These are phyloP conservation scores for Terebella lapidaria DNA, from an alignment of 2,888 invertebrate species.

Conservation along the genomic window DNA sequence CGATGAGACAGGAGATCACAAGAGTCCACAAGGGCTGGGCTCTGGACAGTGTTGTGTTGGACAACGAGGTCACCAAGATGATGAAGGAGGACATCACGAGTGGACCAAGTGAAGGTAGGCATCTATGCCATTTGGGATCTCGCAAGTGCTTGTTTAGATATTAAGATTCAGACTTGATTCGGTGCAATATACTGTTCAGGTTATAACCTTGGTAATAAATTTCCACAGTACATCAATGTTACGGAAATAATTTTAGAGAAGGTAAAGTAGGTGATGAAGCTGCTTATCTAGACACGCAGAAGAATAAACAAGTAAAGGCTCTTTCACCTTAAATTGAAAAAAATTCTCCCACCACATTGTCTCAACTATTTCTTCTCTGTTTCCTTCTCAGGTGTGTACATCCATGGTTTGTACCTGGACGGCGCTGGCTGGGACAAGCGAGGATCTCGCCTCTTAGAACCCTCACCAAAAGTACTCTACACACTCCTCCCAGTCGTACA, in stretches of 20 bases:
- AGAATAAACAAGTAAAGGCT: too few species aligned
- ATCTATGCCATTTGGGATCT: not conserved
- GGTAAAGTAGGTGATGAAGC: too few species aligned
- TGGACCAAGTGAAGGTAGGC: constrained; percentile 76
- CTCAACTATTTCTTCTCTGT: too few species aligned
- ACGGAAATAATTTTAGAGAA: too few species aligned
- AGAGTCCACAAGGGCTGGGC: constrained; percentile 55
- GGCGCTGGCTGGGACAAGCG: constrained; percentile 85
- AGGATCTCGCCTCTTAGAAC: constrained; percentile 68
- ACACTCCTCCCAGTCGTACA: constrained; percentile 75
- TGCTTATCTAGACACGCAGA: too few species aligned
- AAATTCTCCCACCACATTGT: too few species aligned
- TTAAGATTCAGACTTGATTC: too few species aligned
- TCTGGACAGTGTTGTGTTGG: constrained; percentile 51
- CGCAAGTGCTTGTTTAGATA: not conserved
- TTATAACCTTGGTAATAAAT: too few species aligned
- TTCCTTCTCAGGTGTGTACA: constrained; percentile 64
- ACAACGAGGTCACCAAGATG: constrained; percentile 53
- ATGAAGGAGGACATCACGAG: constrained; percentile 61
- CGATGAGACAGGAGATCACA: constrained; percentile 55
- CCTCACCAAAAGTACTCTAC: constrained; percentile 76
- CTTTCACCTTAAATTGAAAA: too few species aligned
- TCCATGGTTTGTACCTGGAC: constrained; percentile 79
- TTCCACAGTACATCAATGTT: too few species aligned
- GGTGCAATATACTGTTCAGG: too few species aligned